Evolutionary conservation across 2,888 invertebrate species (phyloP).

Genomic region (Xylophagus ater): DNA sequence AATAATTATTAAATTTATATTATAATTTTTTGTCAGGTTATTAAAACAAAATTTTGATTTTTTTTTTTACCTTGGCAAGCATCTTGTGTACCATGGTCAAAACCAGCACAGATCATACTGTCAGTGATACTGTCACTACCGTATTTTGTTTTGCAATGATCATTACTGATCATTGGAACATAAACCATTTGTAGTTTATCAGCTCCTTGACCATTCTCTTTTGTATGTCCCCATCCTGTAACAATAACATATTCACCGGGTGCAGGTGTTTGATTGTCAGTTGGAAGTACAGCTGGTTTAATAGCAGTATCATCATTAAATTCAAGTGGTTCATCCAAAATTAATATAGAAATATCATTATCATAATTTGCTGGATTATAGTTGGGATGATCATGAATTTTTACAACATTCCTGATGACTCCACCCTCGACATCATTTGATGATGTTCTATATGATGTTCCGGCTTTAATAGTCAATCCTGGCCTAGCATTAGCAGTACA

Average conservation of each 20-base stretch:
- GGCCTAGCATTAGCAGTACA: constrained; percentile 30
- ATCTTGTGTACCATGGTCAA: background rate
- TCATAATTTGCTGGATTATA: constrained; percentile 23
- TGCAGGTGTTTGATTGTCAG: background rate
- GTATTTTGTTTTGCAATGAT: background rate
- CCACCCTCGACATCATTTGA: constrained; percentile 24
- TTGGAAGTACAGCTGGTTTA: constrained; percentile 4
- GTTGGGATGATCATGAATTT: no score
- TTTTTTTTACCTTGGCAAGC: background rate
- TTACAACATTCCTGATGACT: no score
- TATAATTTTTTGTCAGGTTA: no score
- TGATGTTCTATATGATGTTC: constrained; percentile 31
- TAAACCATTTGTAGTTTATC: background rate
- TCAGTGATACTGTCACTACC: background rate
- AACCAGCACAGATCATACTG: background rate
- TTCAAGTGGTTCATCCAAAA: constrained; percentile 23
- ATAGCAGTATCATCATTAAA: constrained; percentile 25
- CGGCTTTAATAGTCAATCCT: constrained; percentile 25
- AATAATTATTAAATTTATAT: no score
- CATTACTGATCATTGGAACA: background rate
- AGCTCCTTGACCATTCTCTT: background rate
- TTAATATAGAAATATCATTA: constrained; percentile 29
- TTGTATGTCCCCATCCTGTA: background rate
- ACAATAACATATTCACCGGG: background rate
- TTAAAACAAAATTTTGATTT: no score